phyloP scores from a whole-genome alignment of 2,888 invertebrate species.

The Hermaeophaga mercurialis region DNA sequence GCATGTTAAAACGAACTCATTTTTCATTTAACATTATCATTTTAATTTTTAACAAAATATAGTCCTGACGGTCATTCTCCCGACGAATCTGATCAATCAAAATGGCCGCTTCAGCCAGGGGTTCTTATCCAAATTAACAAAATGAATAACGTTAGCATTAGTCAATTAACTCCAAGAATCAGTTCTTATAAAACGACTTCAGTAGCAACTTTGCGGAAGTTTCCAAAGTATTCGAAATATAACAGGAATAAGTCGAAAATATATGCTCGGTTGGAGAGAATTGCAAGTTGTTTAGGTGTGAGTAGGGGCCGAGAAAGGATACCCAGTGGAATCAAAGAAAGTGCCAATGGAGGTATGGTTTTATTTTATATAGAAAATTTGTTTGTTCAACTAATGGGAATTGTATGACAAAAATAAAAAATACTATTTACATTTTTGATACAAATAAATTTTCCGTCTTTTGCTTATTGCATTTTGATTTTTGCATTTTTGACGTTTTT shows the following conservation, averaged over 20 bases:
- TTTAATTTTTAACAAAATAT: slow-evolving; percentile 13
- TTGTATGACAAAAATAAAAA: no score
- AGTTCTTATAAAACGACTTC: slow-evolving; percentile 48
- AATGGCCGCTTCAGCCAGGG: slow-evolving; percentile 89
- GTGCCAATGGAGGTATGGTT: slow-evolving; percentile 58
- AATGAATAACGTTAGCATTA: slow-evolving; percentile 67
- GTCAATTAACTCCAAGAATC: slow-evolving; percentile 46
- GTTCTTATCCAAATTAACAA: slow-evolving; percentile 88
- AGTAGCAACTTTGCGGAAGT: slow-evolving; percentile 36
- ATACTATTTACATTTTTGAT: no score
- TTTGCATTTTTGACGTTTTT: slow-evolving; percentile 37
- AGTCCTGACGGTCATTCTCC: slow-evolving; percentile 61
- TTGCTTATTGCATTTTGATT: slow-evolving; percentile 32
- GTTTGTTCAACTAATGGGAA: no score
- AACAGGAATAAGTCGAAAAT: slow-evolving; percentile 51
- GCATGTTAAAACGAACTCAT: no score
- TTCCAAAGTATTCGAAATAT: slow-evolving; percentile 49
- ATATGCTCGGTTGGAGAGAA: slow-evolving; percentile 52
- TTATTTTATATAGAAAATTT: slow-evolving; percentile 37
- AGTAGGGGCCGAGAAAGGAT: slow-evolving; percentile 51
- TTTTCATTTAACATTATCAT: no score
- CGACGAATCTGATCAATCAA: slow-evolving; percentile 57
- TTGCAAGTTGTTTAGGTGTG: slow-evolving; percentile 52
- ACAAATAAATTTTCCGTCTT: slow-evolving; percentile 30
- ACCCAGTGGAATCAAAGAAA: slow-evolving; percentile 58